Base-by-base conservation (phyloP, 1,140 invertebrate species). In the Brachionus angularis region DNA sequence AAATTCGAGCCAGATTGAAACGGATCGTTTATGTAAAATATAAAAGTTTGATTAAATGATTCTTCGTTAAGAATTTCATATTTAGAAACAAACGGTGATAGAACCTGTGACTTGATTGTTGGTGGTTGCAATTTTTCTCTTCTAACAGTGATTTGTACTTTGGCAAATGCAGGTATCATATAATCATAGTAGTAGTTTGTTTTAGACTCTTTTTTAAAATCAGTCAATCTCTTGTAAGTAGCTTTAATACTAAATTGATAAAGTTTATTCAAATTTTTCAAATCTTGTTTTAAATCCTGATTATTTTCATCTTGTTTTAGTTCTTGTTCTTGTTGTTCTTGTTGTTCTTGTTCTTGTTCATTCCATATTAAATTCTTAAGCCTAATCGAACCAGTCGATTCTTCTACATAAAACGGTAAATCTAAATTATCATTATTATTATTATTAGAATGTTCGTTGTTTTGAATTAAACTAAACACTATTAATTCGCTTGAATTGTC, bases 161-260 rank as follows among this genome's bases (percentile, higher is more conserved):
- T 46, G 29, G 62, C 36, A 47, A 67, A 67, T 18, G 62, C 62
- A 10, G 62, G 62, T 33, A 67, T 67, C 62, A 67, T 67, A 42
- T 67, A 67, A 46, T 67, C 62, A 29, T 67, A 31, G 31, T 67
- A 67, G 23, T 50, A 47, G 21, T 50, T 50, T 16, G 16, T 29
- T 23, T 46, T 34, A n/a, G 39, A 47, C 23, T 36, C 12, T 10
- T 36, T 58, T 21, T 36, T 18, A 4, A 39, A 23, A n/a, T n/a
- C n/a, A n/a, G n/a, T n/a, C 4, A 67, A 25, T 14, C 47, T 39
- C 10, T 49, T 50, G 16, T 67, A 67, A 34, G 62, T 67, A 10
- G 62, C 62, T 21, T 67, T 67, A 7, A 67, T 44, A 18, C 62
- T 42, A 5, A 67, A 67, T 27, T 23, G 44, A 31, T 18, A 67